phyloP scores from a whole-genome alignment of 2,888 invertebrate genomes.

The Drosophila anceps region DNA sequence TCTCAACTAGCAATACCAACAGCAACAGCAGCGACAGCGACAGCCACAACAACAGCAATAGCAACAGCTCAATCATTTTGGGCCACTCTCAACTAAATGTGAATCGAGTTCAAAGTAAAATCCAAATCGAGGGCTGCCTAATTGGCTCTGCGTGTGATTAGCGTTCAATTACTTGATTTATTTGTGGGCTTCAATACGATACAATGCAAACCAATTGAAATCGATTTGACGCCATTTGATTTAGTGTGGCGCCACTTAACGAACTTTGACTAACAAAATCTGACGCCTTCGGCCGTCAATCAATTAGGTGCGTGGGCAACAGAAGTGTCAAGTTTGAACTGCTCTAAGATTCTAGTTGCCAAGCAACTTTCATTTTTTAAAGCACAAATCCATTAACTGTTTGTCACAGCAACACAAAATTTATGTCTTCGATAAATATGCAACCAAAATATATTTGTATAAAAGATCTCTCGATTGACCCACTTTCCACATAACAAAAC shows the following conservation, averaged over 20 bases:
- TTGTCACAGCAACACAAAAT: constrained; percentile 57
- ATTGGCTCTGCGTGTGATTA: constrained; percentile 68
- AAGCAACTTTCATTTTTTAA: constrained; percentile 75
- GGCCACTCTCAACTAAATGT: constrained; percentile 7
- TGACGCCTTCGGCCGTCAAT: background rate
- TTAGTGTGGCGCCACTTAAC: constrained; percentile 40
- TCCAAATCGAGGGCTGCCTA: constrained; percentile 20
- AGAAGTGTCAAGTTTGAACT: constrained; percentile 7
- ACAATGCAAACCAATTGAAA: constrained; percentile 22
- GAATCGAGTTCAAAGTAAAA: constrained; percentile 29
- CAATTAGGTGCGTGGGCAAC: constrained; percentile 8
- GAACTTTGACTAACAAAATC: constrained; percentile 23
- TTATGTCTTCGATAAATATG: constrained; percentile 75
- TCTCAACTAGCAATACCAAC: constrained; percentile 34
- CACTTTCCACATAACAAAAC: constrained; percentile 71
- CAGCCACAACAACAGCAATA: constrained; percentile 18
- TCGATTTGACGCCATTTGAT: constrained; percentile 29
- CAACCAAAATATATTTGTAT: constrained; percentile 69
- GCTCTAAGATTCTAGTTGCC: constrained; percentile 31
- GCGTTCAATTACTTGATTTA: constrained; percentile 71
- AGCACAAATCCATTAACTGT: constrained; percentile 66
- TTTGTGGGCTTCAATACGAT: constrained; percentile 33
- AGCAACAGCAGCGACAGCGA: constrained; percentile 29
- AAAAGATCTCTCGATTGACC: constrained; percentile 81
- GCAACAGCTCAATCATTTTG: constrained; percentile 23